Evolutionary conservation across 35 echinoderm and acorn worm genomes (phyloP).

Genomic region (Patiria miniata): DNA sequence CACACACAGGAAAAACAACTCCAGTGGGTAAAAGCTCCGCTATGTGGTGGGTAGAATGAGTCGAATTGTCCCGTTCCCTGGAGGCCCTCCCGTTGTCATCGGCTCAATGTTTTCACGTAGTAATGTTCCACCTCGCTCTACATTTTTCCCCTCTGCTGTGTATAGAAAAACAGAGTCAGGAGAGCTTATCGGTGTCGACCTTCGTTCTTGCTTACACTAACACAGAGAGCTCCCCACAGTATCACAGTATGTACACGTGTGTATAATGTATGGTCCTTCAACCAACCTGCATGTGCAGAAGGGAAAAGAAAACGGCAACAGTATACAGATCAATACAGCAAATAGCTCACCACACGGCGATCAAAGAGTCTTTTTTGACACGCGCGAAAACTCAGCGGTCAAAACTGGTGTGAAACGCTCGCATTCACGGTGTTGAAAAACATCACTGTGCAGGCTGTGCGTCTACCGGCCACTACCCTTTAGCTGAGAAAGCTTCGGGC

Average conservation of each 20-base stretch:
- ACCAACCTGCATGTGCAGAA: not conserved
- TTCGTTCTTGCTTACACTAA: slow-evolving; percentile 18
- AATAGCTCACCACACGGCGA: not conserved
- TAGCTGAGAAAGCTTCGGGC: no score
- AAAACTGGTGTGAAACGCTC: not conserved
- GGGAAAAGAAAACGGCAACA: not conserved
- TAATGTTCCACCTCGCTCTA: not conserved
- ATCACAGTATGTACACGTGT: no score
- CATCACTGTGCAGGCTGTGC: no score
- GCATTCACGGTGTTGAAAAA: not conserved
- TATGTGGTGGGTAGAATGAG: slow-evolving; percentile 21
- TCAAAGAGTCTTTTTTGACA: not conserved
- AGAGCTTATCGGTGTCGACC: slow-evolving; percentile 16
- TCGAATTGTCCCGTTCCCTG: not conserved
- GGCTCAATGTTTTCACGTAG: slow-evolving; percentile 28
- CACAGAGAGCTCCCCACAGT: not conserved
- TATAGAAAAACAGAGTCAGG: not conserved
- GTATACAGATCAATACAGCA: slow-evolving; percentile 13
- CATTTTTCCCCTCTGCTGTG: not conserved
- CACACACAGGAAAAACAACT: not conserved
- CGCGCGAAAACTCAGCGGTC: slow-evolving; percentile 11
- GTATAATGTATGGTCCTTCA: not conserved
- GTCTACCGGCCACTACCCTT: no score
- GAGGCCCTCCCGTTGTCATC: not conserved
- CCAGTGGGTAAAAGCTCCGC: not conserved